phyloP scores from a whole-genome alignment of 2,113 vertebrate species.

The Axis porcinus region DNA sequence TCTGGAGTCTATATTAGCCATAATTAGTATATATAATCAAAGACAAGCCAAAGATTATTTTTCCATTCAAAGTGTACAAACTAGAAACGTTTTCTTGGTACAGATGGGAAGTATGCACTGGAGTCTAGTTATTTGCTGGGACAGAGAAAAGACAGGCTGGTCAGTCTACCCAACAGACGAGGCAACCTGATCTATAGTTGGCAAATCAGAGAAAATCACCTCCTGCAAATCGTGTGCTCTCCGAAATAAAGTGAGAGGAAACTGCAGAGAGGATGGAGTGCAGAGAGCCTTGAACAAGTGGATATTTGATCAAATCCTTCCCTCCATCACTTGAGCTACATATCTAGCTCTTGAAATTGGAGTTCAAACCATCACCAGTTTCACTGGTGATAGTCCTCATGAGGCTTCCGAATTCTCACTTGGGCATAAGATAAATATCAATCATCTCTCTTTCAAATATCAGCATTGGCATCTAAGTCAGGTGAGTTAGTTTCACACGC shows the following conservation, averaged over 20 bases:
- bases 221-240: neutral
- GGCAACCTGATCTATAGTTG: neutral
- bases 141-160: neutral
- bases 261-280: neutral
- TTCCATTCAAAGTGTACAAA: neutral
- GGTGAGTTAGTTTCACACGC: fast-evolving
- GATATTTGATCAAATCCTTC: neutral
- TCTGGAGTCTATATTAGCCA: constrained; percentile 31
- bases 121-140: neutral
- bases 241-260: neutral
- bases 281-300: neutral
- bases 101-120: neutral
- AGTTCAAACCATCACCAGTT: neutral
- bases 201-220: neutral
- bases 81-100: neutral
- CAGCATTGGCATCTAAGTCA: neutral
- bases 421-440: neutral
- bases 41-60: neutral
- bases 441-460: neutral
- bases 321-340: neutral
- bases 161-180: neutral
- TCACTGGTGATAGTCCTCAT: fast-evolving
- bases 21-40: constrained; percentile 35
- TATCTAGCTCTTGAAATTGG: neutral
- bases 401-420: neutral